Percentiles rank a stretch among this genome's conserved stretches.
Evolutionary conservation across 2,797 vertebrate species (phyloP).

Genomic region (Hemitrygon akajei): DNA sequence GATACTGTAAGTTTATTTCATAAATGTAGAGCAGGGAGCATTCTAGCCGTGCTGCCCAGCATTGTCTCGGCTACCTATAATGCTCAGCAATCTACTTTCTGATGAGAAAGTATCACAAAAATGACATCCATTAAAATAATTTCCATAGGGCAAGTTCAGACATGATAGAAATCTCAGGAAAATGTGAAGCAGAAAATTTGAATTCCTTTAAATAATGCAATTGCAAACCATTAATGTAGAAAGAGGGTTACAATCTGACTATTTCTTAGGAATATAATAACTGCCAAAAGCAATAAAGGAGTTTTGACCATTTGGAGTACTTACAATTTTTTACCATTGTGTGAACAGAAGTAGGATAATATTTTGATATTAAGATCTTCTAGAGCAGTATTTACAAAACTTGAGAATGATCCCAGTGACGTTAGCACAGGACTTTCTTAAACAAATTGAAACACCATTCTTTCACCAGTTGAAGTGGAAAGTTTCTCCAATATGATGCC

Average conservation of each 20-base stretch:
- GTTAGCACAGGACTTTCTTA: background rate
- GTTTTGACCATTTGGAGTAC: background rate
- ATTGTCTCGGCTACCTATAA: background rate
- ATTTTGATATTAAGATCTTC: background rate
- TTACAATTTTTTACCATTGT: too few relatives aligned
- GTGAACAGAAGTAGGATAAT: background rate
- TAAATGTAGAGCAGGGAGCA: background rate
- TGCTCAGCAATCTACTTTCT: too few relatives aligned
- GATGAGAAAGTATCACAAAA: background rate
- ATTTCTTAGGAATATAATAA: background rate
- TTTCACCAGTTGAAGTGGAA: background rate
- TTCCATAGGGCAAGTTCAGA: background rate
- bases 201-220: background rate
- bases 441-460: background rate
- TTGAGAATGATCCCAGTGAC: background rate
- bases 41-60: too few relatives aligned
- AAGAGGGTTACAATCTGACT: background rate
- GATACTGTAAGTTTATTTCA: background rate
- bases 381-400: background rate
- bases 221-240: background rate
- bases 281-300: background rate
- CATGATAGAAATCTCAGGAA: background rate
- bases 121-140: background rate
- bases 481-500: background rate
- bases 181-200: background rate